phyloP scores from a whole-genome alignment of 2,888 invertebrate genomes.

The Zaprionus bogoriensis region DNA sequence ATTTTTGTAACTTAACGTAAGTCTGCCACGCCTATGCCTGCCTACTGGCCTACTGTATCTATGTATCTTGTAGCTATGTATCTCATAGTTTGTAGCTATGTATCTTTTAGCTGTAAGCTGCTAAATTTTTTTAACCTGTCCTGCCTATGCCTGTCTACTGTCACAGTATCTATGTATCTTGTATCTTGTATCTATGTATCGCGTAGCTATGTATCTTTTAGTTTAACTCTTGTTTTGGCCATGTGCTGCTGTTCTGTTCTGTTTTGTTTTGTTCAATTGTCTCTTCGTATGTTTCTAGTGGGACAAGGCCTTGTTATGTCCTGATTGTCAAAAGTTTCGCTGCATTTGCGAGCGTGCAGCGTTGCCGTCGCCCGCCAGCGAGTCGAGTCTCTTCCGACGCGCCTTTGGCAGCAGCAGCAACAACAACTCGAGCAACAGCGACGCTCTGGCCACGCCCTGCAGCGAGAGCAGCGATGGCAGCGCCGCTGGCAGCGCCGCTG shows the following conservation, averaged over 20 bases:
- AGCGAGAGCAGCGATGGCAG: slow-evolving; percentile 48
- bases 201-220: not conserved
- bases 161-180: too few species aligned
- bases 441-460: too few species aligned
- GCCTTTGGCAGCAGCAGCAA: slow-evolving; percentile 55
- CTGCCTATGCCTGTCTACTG: too few species aligned
- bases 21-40: too few species aligned
- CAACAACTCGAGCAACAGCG: slow-evolving; percentile 30
- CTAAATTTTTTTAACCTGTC: too few species aligned
- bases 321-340: slow-evolving; percentile 82
- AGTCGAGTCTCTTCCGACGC: slow-evolving; percentile 64
- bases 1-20: too few species aligned
- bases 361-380: slow-evolving; percentile 36
- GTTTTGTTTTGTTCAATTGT: slow-evolving; percentile 41
- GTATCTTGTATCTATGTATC: not conserved
- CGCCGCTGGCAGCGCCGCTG: slow-evolving; percentile 29
- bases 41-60: too few species aligned
- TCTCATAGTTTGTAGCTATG: too few species aligned
- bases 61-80: too few species aligned
- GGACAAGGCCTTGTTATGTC: slow-evolving; percentile 83
- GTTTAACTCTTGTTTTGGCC: not conserved
- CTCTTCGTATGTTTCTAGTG: slow-evolving; percentile 80
- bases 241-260: not conserved
- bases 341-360: slow-evolving; percentile 79
- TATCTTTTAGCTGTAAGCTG: too few species aligned